A percentile compares a stretch with the other conserved stretches of the same genome.
Evolutionary conservation across 2,888 invertebrate species (phyloP).

Genomic region (Temnothorax ravouxi): DNA sequence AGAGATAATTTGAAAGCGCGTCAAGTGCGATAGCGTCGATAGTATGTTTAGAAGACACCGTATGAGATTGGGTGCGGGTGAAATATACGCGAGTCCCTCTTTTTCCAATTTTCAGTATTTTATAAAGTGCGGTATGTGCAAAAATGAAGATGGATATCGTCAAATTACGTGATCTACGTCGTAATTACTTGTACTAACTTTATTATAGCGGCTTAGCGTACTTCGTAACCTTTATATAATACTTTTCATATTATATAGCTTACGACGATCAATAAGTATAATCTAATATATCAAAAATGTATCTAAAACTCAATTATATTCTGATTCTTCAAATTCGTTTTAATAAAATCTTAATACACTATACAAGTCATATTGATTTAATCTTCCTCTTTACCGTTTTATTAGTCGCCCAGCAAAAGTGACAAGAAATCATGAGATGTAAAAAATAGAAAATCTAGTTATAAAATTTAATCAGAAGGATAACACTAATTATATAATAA

Average conservation of each 20-base stretch:
- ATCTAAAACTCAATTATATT: constrained; percentile 79
- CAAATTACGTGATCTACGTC: constrained; percentile 67
- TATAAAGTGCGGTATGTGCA: constrained; percentile 72
- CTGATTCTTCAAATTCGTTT: constrained; percentile 82
- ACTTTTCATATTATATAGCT: constrained; percentile 82
- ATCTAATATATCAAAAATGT: constrained; percentile 75
- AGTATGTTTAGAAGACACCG: constrained; percentile 59
- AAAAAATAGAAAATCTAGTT: background rate
- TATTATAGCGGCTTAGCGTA: constrained; percentile 78
- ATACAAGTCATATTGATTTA: background rate
- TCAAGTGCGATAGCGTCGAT: constrained; percentile 47
- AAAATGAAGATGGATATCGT: constrained; percentile 68
- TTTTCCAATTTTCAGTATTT: constrained; percentile 78
- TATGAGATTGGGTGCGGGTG: constrained; percentile 72
- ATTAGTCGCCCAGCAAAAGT: background rate
- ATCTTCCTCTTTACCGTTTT: background rate
- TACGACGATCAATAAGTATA: constrained; percentile 76
- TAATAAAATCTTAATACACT: constrained; percentile 84
- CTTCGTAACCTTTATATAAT: constrained; percentile 81
- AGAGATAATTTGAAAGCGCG: constrained; percentile 37
- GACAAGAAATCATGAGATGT: background rate
- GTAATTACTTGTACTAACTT: constrained; percentile 71
- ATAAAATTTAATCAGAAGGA: background rate
- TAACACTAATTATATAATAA: constrained; percentile 1
- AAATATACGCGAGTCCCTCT: constrained; percentile 75